Conservation (phyloP, 1,140 invertebrate genomes). For the Polypedilum vanderplanki region DNA sequence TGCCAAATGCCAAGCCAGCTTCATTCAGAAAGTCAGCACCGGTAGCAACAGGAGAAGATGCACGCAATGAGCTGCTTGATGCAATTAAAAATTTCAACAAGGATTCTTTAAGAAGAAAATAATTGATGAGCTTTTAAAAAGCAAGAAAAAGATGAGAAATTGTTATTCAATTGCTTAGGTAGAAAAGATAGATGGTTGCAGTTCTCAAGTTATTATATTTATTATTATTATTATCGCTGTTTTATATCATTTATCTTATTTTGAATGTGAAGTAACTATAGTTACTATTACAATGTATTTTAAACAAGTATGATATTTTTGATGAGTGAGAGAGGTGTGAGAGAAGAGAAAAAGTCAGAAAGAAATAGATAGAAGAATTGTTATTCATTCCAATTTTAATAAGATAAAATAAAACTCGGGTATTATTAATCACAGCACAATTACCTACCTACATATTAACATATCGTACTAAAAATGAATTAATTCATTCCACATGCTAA, state of each 20-base stretch:
- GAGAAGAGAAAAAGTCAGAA: not conserved
- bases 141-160: not conserved
- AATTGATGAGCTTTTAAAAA: slow-evolving; percentile 10
- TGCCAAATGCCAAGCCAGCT: not conserved
- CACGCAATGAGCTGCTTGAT: slow-evolving; percentile 59
- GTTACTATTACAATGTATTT: no score
- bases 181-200: not conserved
- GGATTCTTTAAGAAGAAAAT: slow-evolving; percentile 36
- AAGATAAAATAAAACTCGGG: not conserved
- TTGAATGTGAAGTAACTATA: no score
- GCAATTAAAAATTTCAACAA: slow-evolving; percentile 60
- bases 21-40: not conserved
- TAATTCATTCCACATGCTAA: no score
- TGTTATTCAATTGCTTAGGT: not conserved
- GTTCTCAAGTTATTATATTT: not conserved
- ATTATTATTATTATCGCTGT: not conserved
- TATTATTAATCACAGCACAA: slow-evolving; percentile 9
- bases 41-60: slow-evolving; percentile 43
- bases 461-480: no score
- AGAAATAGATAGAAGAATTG: not conserved
- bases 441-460: no score
- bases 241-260: not conserved
- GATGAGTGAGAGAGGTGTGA: not conserved
- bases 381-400: not conserved
- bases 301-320: not conserved